phyloP scores from a whole-genome alignment of 2,797 vertebrate species.

The Falco rusticolus region DNA sequence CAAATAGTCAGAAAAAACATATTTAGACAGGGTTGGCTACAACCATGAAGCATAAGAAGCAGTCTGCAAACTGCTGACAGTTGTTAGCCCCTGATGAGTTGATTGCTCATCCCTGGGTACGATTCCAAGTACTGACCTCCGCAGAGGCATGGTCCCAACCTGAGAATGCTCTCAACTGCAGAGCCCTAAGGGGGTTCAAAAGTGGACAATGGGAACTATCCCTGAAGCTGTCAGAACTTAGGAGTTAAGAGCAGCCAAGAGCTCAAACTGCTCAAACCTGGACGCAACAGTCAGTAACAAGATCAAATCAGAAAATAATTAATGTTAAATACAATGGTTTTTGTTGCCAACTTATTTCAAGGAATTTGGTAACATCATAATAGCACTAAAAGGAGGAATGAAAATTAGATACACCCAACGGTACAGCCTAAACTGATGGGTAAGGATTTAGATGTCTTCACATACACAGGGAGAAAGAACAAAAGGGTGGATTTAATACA shows the following conservation, averaged over 20 bases:
- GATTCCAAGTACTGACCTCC: background rate
- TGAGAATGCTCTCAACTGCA: background rate
- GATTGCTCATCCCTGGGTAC: background rate
- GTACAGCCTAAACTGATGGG: background rate
- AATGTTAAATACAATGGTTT: background rate
- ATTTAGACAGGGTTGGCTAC: background rate
- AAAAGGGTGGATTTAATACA: background rate
- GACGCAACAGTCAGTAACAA: background rate
- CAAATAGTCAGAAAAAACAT: background rate
- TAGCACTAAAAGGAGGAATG: background rate
- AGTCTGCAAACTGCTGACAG: background rate
- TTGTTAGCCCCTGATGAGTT: background rate
- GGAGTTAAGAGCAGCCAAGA: background rate
- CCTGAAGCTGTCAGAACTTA: background rate
- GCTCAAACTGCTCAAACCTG: background rate
- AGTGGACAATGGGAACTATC: accelerated
- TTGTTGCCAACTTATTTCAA: background rate
- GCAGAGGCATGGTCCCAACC: background rate
- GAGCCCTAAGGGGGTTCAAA: background rate
- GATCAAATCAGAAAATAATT: background rate
- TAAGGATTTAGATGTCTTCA: background rate
- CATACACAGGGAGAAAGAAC: background rate
- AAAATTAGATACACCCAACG: background rate
- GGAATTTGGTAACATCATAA: background rate
- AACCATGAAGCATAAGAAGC: background rate